Evolutionary conservation across 30 jellyfish, hydroid and myxozoan genomes (phyloP), one percentile per base, ranked within the genome.

Genomic region (Sanderia malayensis): DNA sequence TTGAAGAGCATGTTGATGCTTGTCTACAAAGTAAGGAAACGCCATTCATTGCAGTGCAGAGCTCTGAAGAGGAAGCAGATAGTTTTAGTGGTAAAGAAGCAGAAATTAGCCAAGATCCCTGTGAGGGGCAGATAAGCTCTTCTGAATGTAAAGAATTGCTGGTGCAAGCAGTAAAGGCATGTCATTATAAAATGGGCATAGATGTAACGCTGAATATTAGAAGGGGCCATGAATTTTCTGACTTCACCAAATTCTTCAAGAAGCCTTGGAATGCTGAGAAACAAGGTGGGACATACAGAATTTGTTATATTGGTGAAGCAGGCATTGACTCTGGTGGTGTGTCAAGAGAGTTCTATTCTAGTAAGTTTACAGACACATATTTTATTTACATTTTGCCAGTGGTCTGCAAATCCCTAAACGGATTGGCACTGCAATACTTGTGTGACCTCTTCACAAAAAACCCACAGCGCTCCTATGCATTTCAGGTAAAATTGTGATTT

Each of bases 301-400:
- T 62, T n/a, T 49, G n/a, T 44, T 65, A 37, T 46, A 22, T 32
- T 29, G 83, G 82, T 28, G 84, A 77, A 34, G 58, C 63, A 23
- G 89, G 89, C 31, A 77, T 77, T 61, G 89, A 63, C 83, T 44
- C n/a, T 44, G 89, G 89, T 46, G 89, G 89, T 13, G 74, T 77
- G 21, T 61, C 74, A 25, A 73, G 84, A 26, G 89, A 77, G 71
- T 77, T 77, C 45, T 61, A 62, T 52, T 44, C 89, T 62, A 63
- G 89, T 62, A 77, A 58, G 67, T 26, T 47, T 58, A 24, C 46
- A 20, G 19, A 45, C 25, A 28, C 17, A 26, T 32, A 65, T 26
- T 65, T 26, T 45, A 17, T 65, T 67, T 31, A 0, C 19, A 28
- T 67, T 34, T 67, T 44, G 30, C 31, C 58, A 31, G 37, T 4